A percentile compares a stretch with the other conserved stretches of the same genome.
Conservation (phyloP, 2,113 vertebrate genomes). For the Indicator maculatus region DNA sequence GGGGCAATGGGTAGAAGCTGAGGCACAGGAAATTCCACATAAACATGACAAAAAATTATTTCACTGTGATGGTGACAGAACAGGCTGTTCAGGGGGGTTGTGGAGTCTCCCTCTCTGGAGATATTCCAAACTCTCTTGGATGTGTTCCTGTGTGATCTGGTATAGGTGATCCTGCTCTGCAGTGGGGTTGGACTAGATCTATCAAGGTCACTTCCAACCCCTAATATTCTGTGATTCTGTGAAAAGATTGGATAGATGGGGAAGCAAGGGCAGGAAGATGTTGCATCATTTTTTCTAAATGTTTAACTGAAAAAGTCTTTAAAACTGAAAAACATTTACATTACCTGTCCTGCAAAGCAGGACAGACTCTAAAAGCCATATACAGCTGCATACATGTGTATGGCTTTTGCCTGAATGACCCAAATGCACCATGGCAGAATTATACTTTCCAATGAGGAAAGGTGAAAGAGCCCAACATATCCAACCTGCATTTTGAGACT, state of each 20-base stretch:
- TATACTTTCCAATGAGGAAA: background rate
- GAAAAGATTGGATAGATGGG: background rate
- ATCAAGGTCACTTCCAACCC: no score
- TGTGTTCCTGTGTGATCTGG: no score
- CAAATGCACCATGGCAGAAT: background rate
- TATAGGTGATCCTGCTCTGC: no score
- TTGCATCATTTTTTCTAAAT: background rate
- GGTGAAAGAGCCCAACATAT: background rate
- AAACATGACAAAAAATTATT: no score
- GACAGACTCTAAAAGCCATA: background rate
- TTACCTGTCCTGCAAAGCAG: background rate
- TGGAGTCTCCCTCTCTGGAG: no score
- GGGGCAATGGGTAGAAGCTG: no score
- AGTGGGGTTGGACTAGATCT: no score
- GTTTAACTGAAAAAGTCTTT: background rate
- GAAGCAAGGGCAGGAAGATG: background rate
- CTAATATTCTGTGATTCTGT: no score
- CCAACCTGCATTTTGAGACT: background rate
- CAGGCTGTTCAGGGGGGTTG: no score
- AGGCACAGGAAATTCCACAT: no score
- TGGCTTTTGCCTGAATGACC: background rate
- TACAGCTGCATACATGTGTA: no score
- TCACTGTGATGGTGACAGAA: background rate
- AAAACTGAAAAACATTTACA: background rate
- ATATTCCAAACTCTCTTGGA: no score